Conservation (phyloP, 1,140 invertebrate species). For the Dysdera silvatica region DNA sequence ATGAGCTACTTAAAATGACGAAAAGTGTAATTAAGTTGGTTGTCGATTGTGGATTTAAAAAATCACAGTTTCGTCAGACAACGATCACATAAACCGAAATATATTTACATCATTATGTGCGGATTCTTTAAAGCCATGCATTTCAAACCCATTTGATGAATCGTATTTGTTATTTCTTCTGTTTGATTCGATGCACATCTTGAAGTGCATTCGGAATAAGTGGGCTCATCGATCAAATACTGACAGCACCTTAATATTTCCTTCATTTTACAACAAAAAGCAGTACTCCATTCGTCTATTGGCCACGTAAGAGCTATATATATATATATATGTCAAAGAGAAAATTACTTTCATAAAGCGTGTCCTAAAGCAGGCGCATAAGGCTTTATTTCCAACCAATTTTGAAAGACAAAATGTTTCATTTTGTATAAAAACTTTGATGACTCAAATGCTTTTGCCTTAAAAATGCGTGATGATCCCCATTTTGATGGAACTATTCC, state of each 20-base stretch:
- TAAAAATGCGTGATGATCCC: too few species aligned
- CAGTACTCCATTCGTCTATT: constrained; percentile 1
- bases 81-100: constrained; percentile 28
- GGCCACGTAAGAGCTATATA: background rate
- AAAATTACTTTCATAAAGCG: constrained; percentile 6
- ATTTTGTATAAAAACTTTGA: constrained; percentile 18
- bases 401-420: constrained; percentile 28
- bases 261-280: too few species aligned
- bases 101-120: constrained; percentile 20
- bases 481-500: background rate
- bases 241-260: background rate
- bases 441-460: constrained; percentile 6
- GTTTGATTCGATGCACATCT: constrained; percentile 5
- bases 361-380: background rate
- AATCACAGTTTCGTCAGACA: constrained; percentile 19
- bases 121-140: background rate
- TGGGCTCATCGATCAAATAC: background rate
- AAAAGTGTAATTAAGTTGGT: too few species aligned
- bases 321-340: constrained; percentile 1
- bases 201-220: background rate
- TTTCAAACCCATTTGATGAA: background rate
- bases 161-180: background rate
- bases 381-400: constrained; percentile 7
- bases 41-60: constrained; percentile 21
- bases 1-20: constrained; percentile 3